These are phyloP conservation scores for Zosterops japonicus DNA, from an alignment of 2,113 vertebrate species.

Conservation along the genomic window DNA sequence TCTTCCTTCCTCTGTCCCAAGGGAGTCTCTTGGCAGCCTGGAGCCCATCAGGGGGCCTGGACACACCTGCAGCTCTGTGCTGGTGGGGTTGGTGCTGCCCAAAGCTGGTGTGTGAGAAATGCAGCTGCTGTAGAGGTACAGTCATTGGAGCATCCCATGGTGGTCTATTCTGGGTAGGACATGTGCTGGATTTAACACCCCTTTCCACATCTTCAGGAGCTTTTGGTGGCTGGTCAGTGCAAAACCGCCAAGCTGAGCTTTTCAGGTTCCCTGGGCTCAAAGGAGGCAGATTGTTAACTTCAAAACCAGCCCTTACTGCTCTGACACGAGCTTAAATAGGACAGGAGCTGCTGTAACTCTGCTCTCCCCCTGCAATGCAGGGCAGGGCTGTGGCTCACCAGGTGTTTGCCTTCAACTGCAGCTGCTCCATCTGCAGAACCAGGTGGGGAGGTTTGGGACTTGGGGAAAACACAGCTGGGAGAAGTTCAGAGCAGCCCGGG, in stretches of 20 bases:
- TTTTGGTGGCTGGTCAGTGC: not conserved
- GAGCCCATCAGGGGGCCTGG: not conserved
- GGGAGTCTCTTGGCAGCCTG: not conserved
- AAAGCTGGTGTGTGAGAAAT: not conserved
- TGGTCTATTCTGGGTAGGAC: not conserved
- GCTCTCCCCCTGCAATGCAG: not conserved
- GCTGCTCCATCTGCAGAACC: slow-evolving; percentile 69
- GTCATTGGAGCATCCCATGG: accelerated
- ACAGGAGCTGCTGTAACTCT: not conserved
- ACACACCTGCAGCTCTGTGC: not conserved
- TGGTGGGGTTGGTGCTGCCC: not conserved
- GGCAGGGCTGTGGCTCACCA: slow-evolving; percentile 16
- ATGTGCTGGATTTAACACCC: not conserved
- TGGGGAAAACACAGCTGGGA: slow-evolving; percentile 72
- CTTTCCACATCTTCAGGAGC: not conserved
- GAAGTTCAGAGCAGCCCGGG: slow-evolving; percentile 35
- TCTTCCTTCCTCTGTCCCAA: accelerated
- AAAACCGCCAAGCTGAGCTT: not conserved
- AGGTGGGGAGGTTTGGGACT: slow-evolving; percentile 47
- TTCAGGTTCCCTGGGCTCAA: not conserved
- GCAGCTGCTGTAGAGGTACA: accelerated
- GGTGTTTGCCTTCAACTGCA: slow-evolving; percentile 65
- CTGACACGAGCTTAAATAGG: not conserved
- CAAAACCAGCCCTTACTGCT: not conserved
- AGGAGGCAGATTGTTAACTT: not conserved